phyloP scores from a whole-genome alignment of 2,797 vertebrate species.

The Masticophis lateralis region DNA sequence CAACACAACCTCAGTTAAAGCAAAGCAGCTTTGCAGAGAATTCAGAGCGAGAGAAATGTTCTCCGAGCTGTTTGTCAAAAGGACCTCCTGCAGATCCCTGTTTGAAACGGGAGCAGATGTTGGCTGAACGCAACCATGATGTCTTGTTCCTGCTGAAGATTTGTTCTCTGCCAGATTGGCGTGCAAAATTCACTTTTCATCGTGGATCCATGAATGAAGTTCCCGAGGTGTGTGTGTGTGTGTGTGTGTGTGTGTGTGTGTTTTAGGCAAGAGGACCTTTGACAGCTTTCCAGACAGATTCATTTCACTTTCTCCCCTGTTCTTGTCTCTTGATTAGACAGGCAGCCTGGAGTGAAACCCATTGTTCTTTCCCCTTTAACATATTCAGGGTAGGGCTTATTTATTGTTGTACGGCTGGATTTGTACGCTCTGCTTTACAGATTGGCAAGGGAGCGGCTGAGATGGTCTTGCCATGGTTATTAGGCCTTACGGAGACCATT shows the following conservation, averaged over 20 bases:
- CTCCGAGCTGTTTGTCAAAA: neutral
- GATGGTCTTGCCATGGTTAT: neutral
- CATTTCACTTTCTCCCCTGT: neutral
- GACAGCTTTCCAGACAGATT: neutral
- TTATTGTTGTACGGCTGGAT: neutral
- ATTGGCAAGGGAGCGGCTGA: neutral
- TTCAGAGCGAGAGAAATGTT: neutral
- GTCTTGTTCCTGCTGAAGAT: neutral
- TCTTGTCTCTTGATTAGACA: neutral
- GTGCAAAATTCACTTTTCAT: neutral
- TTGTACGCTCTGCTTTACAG: neutral
- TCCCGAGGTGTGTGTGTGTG: neutral
- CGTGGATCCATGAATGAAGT: neutral
- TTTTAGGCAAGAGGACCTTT: neutral
- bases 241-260: neutral
- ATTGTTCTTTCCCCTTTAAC: neutral
- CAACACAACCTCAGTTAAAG: neutral
- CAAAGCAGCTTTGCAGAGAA: neutral
- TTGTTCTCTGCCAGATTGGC: neutral
- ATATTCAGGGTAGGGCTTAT: neutral
- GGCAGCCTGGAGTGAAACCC: neutral
- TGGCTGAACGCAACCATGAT: slow-evolving; percentile 8
- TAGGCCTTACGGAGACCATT: neutral
- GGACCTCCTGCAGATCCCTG: neutral
- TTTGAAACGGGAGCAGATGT: slow-evolving; percentile 7